phyloP scores from a whole-genome alignment of 2,888 invertebrate genomes.

The Drosophila neoperkinsi region DNA sequence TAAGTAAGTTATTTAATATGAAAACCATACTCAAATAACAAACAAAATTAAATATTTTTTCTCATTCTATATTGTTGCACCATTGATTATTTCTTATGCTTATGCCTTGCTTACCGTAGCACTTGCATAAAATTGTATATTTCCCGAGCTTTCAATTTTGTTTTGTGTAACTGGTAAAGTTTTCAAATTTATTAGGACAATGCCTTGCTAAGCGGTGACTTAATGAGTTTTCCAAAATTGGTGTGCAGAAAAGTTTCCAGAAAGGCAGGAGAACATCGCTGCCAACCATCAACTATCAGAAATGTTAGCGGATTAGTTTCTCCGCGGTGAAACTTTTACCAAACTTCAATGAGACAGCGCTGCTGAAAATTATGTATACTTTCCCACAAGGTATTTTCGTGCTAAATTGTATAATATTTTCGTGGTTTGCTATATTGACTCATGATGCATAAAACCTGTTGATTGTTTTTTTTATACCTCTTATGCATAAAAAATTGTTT shows the following conservation, averaged over 20 bases:
- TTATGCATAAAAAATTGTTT: background rate
- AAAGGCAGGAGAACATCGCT: constrained; percentile 42
- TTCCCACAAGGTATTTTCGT: constrained; percentile 10
- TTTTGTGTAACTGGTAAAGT: constrained; percentile 44
- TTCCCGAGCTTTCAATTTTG: constrained; percentile 38
- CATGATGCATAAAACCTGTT: background rate
- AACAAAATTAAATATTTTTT: background rate
- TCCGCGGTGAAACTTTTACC: constrained; percentile 24
- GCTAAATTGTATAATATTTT: constrained; percentile 8
- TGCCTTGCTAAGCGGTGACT: constrained; percentile 30
- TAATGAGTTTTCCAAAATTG: constrained; percentile 45
- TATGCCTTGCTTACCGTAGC: background rate
- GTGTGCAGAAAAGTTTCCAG: constrained; percentile 26
- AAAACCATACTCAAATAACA: background rate
- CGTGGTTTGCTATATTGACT: constrained; percentile 6
- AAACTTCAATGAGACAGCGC: constrained; percentile 28
- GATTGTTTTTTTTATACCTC: background rate
- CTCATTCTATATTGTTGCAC: background rate
- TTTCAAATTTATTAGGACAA: constrained; percentile 55
- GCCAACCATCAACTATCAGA: constrained; percentile 44
- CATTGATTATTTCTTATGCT: background rate
- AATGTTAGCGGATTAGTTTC: constrained; percentile 44
- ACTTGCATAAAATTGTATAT: constrained; percentile 16
- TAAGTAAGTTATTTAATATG: background rate
- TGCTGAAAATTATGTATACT: constrained; percentile 20